Base-by-base conservation (phyloP, 2,888 invertebrate species). In the Anarsia innoxiella region DNA sequence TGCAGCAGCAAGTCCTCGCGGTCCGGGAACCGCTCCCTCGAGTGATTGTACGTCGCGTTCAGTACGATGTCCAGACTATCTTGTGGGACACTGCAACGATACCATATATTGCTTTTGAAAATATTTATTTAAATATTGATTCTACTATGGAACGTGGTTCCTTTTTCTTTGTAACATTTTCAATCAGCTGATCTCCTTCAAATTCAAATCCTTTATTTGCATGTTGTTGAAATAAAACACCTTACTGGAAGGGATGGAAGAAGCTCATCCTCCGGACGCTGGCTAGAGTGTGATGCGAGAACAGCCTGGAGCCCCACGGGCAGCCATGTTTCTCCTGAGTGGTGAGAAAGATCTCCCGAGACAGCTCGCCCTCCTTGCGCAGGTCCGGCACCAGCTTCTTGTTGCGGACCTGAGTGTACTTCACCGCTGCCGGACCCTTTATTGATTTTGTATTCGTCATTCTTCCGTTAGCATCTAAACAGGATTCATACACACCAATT, bases 21-120 rank as follows among this genome's bases (percentile, higher is more conserved):
- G 38, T 90, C 89, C 0, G 90, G 87, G 53, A 91, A 91, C 16
- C 48, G 50, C 51, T 92, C 92, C 1, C 69, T 69, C 9, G 87
- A 87, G 43, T 93, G 92, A 52, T 90, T 83, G 61, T 93, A 94
- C 0, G 89, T 86, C 0, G 92, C 82, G 2, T 87, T 74, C 33
- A 94, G 68, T 3, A 88, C 73, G 36, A 92, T 79, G 60, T 94
- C 94, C 40, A 94, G 73, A 30, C 89, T 87, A 60, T 93, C 93
- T 12, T 83, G 74, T 0, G 93, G 92, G 34, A 88, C 75, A 58
- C 88, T 82, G 52, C 2, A 19, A 19, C 19, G 19, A 8, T 19
- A 19, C 19, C 19, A 3, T 19, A 3, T 19, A 3, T 3, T 5
- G 4, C 4, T 19, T 3, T 8, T 5, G 19, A 19, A 19, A 19